A percentile compares a stretch with the other conserved stretches of the same genome.
phyloP scores from a whole-genome alignment of 1,140 invertebrate genomes.

The Acyrthosiphon pisum region DNA sequence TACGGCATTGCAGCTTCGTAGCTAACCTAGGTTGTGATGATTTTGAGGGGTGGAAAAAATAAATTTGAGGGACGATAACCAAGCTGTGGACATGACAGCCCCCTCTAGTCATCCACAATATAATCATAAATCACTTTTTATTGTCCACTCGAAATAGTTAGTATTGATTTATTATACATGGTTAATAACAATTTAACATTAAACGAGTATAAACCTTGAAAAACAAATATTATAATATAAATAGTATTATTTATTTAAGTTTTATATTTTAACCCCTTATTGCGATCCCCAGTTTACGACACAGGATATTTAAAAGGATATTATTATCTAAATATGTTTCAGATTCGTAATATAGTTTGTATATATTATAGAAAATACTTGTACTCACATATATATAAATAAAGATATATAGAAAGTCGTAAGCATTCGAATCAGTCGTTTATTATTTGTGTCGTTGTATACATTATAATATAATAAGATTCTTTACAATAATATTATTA shows the following conservation, averaged over 20 bases:
- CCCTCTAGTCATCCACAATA: background rate
- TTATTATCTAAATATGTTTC: background rate
- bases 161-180: background rate
- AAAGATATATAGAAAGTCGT: background rate
- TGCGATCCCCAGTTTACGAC: background rate
- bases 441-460: slow-evolving; percentile 6
- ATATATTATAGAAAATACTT: background rate
- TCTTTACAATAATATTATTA: background rate
- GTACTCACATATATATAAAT: background rate
- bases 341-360: background rate
- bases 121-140: background rate
- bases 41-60: background rate
- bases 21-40: background rate
- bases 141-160: background rate
- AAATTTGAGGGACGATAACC: background rate
- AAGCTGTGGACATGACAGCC: background rate
- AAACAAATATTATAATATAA: background rate
- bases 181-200: background rate
- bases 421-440: background rate
- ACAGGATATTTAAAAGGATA: background rate
- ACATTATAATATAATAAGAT: background rate
- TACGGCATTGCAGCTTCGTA: background rate
- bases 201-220: background rate
- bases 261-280: background rate
- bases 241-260: background rate